These are phyloP conservation scores for Onchidella celtica DNA, from an alignment of 2,888 invertebrate genomes.

Conservation along the genomic window DNA sequence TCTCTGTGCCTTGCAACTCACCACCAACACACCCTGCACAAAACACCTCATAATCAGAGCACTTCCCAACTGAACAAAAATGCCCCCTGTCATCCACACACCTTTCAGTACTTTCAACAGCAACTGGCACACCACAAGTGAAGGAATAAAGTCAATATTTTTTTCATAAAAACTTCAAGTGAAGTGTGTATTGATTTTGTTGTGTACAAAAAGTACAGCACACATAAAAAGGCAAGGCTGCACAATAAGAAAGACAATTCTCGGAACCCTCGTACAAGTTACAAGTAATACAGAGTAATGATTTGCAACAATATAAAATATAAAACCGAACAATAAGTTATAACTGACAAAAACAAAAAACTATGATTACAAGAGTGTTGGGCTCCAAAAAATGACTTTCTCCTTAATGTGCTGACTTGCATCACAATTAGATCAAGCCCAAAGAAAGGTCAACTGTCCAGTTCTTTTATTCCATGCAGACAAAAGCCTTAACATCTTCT, in stretches of 20 bases:
- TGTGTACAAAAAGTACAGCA: constrained; percentile 49
- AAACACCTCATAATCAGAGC: background rate
- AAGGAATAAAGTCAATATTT: background rate
- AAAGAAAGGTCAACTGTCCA: constrained; percentile 8
- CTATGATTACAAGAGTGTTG: background rate
- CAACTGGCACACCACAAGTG: too few species aligned
- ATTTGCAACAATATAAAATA: background rate
- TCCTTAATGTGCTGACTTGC: constrained; percentile 40
- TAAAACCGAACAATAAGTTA: background rate
- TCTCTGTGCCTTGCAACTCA: background rate
- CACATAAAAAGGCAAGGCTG: constrained; percentile 44
- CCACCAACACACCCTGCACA: background rate
- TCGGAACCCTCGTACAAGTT: constrained; percentile 33
- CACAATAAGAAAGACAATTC: constrained; percentile 48
- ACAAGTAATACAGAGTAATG: background rate
- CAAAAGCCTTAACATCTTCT: too few species aligned
- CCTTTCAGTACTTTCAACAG: too few species aligned
- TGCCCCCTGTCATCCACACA: background rate
- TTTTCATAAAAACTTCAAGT: constrained; percentile 45
- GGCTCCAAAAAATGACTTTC: constrained; percentile 2
- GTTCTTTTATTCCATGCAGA: too few species aligned
- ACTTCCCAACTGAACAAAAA: background rate
- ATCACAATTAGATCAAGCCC: constrained; percentile 10
- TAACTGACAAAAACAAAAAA: background rate
- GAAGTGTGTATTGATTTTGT: constrained; percentile 42